Evolutionary conservation across 2,797 vertebrate genomes (phyloP), one percentile per base, ranked within the genome.

Genomic region (Presbytis comata): DNA sequence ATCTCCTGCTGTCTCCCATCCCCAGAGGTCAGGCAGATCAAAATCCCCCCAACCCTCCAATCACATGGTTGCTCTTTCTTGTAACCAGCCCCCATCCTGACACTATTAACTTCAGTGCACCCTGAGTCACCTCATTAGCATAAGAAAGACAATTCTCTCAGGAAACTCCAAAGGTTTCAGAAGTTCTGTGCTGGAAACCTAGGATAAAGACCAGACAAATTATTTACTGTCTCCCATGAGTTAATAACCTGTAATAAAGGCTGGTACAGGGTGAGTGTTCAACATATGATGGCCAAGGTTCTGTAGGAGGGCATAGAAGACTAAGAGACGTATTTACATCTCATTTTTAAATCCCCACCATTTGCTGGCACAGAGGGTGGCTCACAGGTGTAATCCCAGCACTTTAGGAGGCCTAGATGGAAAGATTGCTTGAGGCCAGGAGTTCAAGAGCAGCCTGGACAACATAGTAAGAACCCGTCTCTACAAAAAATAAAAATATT

Each of bases 61-160:
- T 55, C 30, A 7, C 3, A 11, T 19, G 3, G 6, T 5, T 26
- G 41, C 1, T 79, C 2, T 50, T 50, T 59, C 8, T 36, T 36
- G 6, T 30, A 33, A 88, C 11, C 36, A 19, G 17, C 3, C 2
- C 67, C 30, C 36, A 30, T 44, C 24, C 16, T 16, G 39, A 76
- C 28, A 6, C 26, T 13, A 1, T 4, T 1, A 12, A 11, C 4
- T 9, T 16, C 24, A 14, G 26, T 17, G 14, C n/a, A 28, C 57
- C 41, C 2, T 1, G 19, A 59, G 11, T 11, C 26, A 21, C 1
- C 5, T 50, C 41, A 53, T 80, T 22, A 36, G 16, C 44, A 46
- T 64, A 8, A 70, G 24, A 57, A 46, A 55, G 53, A 24, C 3
- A 6, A 3, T 1, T 55, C 33, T 48, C 5, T 48, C 5, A 7